Conservation (phyloP, 2,888 invertebrate species). For the Oscheius sp. region DNA sequence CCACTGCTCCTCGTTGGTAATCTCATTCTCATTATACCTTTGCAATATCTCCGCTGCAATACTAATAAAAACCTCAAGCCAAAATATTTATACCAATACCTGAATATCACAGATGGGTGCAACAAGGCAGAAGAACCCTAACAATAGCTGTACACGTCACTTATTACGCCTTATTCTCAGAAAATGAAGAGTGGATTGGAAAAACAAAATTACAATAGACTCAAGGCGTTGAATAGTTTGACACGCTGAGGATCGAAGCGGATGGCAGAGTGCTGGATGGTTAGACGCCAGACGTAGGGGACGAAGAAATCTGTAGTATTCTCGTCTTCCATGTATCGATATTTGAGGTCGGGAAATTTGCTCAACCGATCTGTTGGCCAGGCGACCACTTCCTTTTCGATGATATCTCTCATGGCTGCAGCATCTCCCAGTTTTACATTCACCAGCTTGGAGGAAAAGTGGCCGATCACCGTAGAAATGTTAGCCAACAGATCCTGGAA, state of each 20-base stretch:
- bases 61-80: no score
- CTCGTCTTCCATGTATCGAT: constrained; percentile 97
- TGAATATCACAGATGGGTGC: constrained; percentile 5
- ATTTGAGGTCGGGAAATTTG: constrained; percentile 98
- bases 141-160: not conserved
- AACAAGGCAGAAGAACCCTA: constrained; percentile 15
- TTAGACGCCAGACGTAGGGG: constrained; percentile 92
- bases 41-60: no score
- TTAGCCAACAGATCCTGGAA: constrained; percentile 58
- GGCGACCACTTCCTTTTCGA: constrained; percentile 89
- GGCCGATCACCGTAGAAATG: constrained; percentile 56
- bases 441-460: constrained; percentile 56
- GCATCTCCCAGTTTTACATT: constrained; percentile 59
- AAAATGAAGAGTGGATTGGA: not conserved
- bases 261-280: constrained; percentile 76
- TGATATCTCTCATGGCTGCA: constrained; percentile 77
- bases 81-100: not conserved
- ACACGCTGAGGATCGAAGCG: constrained; percentile 77
- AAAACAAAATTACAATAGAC: not conserved
- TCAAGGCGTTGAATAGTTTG: constrained; percentile 60
- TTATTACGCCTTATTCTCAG: constrained; percentile 7
- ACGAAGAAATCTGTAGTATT: constrained; percentile 98
- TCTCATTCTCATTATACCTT: no score
- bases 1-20: no score
- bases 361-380: constrained; percentile 93